Base-by-base conservation (phyloP, 2,888 invertebrate genomes). In the Acronicta leporina region DNA sequence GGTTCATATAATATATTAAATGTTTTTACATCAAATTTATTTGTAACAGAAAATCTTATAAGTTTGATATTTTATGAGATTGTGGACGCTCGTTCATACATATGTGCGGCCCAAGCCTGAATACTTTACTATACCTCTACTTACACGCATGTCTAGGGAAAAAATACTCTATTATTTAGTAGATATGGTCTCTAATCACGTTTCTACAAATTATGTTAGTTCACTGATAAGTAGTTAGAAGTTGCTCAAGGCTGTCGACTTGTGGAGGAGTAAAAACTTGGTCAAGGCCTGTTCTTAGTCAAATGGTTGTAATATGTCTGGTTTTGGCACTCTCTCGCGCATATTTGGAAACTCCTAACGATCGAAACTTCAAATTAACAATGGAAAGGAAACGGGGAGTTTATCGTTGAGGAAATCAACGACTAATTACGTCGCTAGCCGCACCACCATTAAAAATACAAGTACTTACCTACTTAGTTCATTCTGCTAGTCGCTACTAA, bases 261-360 rank as follows among this genome's bases (percentile, higher is more conserved):
- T 74, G 83, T 80, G 75, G 83, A 82, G 79, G 81, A 84, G 82
- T 84, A 80, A 81, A 87, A 87, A 85, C 83, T 89, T 87, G 88
- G 88, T 89, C 89, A 89, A 88, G 89, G 88, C 75, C 75, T 52
- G 59, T 49, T 71, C 63, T 73, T 62, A 73, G 68, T 73, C 50
- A 77, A 79, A 77, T 60, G 53, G 58, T 73, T 76, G 62, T 70
- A 58, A 75, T 61, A 65, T 62, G 62, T 75, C 61, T 67, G 59
- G 10, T 59, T 70, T 78, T 65, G 69, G 59, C 67, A 69, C 73
- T 70, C 73, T 67, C 76, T 63, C 53, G 70, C 38, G 45, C 30
- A 50, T 55, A 66, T 73, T 73, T 60, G 47, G 63, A 46, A 71
- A 66, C 66, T 44, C 20, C 16, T 49, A 33, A 56, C 45, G 25